Evolutionary conservation across 2,113 vertebrate genomes (phyloP), one percentile per base, ranked within the genome.

Genomic region (Hypocryptadius cinnamomeus): DNA sequence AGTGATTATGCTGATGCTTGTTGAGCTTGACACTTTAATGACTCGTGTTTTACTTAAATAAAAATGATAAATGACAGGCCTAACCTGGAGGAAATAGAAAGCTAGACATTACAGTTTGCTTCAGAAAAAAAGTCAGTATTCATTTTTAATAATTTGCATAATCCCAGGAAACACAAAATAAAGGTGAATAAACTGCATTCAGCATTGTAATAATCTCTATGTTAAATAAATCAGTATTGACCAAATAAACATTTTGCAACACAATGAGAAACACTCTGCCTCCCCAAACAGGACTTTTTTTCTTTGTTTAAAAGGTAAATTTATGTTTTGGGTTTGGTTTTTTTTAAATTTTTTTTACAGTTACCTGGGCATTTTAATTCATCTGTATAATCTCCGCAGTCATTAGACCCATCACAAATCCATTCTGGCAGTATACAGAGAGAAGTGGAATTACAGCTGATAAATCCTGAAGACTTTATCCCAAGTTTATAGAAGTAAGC

Each of bases 281-380:
- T 13, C 8, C 15, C 9, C 5, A 51, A 20, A 39, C 0, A 33
- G 7, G 4, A 14, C 4, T 27, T 51, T 27, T 15, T 31, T 15
- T 2, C 3, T 20, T 37, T n/a, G 25, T 47, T 45, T 9, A 20
- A n/a, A 22, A 53, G 10, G 11, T 12, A 40, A 30, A 78, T 47
- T 61, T 30, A 39, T 47, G 19, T 5, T 37, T 40, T 33, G 13
- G 5, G 6, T 8, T 54, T 48, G 3, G 0, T 27, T 44, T 44
- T 53, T 64, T 40, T 71, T 19, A 51, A 17, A 15, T 11, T 8
- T 35, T 92, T 87, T 74, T 54, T 12, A 57, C 70, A 94, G 94
- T 99, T 98, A 99, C 99, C 98, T 98, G 99, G 98, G 90, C 99
- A 99, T 97, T 98, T 98, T 65, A 98, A 96, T 97, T 99, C 99